phyloP scores from a whole-genome alignment of 2,888 invertebrate species.

The Plebejus anna region DNA sequence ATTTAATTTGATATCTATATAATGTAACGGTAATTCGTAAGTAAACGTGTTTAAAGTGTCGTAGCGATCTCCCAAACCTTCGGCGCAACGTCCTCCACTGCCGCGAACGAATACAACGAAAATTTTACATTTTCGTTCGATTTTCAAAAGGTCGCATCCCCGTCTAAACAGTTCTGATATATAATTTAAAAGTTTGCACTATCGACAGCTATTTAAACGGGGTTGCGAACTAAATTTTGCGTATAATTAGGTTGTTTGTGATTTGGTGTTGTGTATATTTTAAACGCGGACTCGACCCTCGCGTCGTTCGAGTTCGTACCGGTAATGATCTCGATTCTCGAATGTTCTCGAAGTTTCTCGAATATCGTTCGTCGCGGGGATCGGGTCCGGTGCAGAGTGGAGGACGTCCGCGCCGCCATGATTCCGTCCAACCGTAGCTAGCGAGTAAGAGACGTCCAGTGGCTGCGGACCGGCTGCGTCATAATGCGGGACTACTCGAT shows the following conservation, averaged over 20 bases:
- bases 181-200: neutral
- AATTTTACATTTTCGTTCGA: conserved; percentile 58
- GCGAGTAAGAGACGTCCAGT: conserved; percentile 80
- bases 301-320: conserved; percentile 33
- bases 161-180: conserved; percentile 7
- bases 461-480: conserved; percentile 79
- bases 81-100: conserved; percentile 64
- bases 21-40: conserved; percentile 75
- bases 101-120: conserved; percentile 70
- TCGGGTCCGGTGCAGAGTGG: conserved; percentile 34
- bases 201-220: neutral
- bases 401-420: conserved; percentile 71
- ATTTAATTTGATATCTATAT: conserved; percentile 68
- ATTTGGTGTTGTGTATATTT: conserved; percentile 27
- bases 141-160: conserved; percentile 34
- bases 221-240: neutral
- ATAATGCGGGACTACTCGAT: conserved; percentile 85
- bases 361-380: conserved; percentile 31
- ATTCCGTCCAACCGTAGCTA: conserved; percentile 81
- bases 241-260: conserved; percentile 12
- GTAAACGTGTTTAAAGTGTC: conserved; percentile 71
- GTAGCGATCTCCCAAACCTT: conserved; percentile 78
- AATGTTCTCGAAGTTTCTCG: conserved; percentile 5
- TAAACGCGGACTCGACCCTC: conserved; percentile 32
- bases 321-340: conserved; percentile 22